Percentiles rank a stretch among this genome's conserved stretches.
Evolutionary conservation across 2,113 vertebrate species (phyloP).

Genomic region (Catharus minimus): DNA sequence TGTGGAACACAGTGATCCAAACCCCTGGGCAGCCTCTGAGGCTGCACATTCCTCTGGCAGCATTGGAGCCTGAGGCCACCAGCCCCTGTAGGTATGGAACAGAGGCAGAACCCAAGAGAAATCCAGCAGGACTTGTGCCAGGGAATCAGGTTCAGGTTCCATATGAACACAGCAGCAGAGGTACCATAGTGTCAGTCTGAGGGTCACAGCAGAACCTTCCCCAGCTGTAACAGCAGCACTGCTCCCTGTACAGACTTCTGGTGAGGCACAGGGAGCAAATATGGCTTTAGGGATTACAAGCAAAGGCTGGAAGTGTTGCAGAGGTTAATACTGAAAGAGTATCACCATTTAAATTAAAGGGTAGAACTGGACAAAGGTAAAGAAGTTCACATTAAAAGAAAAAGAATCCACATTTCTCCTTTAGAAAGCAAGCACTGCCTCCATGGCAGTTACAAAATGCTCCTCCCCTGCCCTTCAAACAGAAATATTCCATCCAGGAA

Average conservation of each 20-base stretch:
- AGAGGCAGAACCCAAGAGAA: slow-evolving; percentile 24
- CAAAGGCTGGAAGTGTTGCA: not conserved
- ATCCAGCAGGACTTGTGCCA: not conserved
- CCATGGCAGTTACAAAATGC: not conserved
- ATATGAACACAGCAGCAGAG: slow-evolving; percentile 56
- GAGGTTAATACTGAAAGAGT: not conserved
- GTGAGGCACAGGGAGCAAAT: slow-evolving; percentile 47
- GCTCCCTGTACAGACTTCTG: not conserved
- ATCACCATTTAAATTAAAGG: not conserved
- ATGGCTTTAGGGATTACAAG: slow-evolving; percentile 59
- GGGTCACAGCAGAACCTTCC: not conserved
- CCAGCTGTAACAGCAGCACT: not conserved
- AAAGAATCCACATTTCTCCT: not conserved
- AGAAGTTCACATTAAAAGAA: not conserved
- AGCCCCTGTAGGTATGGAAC: not conserved
- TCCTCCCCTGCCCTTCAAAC: not conserved
- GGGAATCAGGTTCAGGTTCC: not conserved
- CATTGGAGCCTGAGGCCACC: not conserved
- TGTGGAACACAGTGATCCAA: not conserved
- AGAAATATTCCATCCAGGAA: not conserved
- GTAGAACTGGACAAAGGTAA: not conserved
- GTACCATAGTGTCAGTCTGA: not conserved
- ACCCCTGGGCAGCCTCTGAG: not conserved
- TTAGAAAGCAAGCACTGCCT: not conserved
- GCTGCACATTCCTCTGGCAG: not conserved